Conservation (phyloP, 2,797 vertebrate species). For the Amblyraja radiata region DNA sequence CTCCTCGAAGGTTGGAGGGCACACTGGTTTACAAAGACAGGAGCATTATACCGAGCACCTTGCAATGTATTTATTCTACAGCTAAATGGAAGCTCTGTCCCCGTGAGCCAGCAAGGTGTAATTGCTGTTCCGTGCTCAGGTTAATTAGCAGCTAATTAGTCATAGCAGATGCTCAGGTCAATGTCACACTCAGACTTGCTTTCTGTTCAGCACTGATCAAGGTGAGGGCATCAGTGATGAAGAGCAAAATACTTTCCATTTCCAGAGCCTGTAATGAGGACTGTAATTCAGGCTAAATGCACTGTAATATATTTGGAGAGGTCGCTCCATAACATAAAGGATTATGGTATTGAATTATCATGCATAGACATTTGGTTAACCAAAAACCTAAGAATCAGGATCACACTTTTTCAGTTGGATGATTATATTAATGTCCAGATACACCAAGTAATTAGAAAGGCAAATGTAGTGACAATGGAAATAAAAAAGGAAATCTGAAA, state of each 20-base stretch:
- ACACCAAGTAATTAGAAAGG: too few relatives aligned
- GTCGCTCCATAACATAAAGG: too few relatives aligned
- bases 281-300: neutral
- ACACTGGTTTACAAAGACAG: neutral
- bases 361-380: too few relatives aligned
- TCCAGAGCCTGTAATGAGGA: neutral
- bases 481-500: too few relatives aligned
- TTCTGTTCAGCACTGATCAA: slow-evolving; percentile 1
- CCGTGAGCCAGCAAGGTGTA: neutral
- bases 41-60: neutral
- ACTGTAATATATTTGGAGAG: too few relatives aligned
- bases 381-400: too few relatives aligned
- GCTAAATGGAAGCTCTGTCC: neutral
- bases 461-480: too few relatives aligned
- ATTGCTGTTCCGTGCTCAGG: neutral
- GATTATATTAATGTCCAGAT: too few relatives aligned
- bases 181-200: neutral
- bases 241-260: neutral
- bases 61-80: neutral
- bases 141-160: neutral
- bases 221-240: neutral
- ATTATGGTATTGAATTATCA: too few relatives aligned
- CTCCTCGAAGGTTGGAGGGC: neutral
- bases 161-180: neutral
- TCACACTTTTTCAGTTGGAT: too few relatives aligned